A percentile compares a stretch with the other conserved stretches of the same genome.
Evolutionary conservation across 2,113 vertebrate species (phyloP).

Genomic region (Arenaria interpres): DNA sequence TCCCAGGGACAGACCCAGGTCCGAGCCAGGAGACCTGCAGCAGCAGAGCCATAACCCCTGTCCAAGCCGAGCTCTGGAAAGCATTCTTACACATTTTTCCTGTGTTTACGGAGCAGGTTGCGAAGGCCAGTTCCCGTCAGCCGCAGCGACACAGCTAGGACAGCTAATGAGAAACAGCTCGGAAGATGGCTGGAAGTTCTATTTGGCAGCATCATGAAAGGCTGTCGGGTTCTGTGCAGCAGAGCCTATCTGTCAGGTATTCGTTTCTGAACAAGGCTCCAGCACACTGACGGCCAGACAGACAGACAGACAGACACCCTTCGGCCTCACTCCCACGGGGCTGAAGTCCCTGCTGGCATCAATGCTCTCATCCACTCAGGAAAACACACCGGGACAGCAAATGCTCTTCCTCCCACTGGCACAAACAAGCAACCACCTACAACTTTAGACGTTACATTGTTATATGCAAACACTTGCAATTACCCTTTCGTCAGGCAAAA

Average conservation of each 20-base stretch:
- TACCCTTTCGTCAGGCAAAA: neutral
- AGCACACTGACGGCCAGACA: neutral
- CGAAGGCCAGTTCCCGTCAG: neutral
- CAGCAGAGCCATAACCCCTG: neutral
- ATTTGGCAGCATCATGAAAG: neutral
- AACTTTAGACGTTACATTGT: neutral
- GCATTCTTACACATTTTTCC: neutral
- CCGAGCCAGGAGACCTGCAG: neutral
- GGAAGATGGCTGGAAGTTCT: neutral
- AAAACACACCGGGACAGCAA: neutral
- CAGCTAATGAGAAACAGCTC: constrained; percentile 13
- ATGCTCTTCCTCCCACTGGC: neutral
- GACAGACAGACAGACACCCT: neutral
- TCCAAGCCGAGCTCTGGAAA: neutral
- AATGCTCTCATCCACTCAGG: neutral
- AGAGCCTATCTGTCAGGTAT: neutral
- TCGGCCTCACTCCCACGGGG: neutral
- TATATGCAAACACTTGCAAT: neutral
- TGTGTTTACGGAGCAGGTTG: neutral
- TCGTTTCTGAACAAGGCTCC: neutral
- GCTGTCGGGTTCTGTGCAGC: neutral
- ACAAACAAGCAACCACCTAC: neutral
- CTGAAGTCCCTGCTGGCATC: neutral
- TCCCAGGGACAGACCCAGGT: neutral
- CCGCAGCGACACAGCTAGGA: neutral